Evolutionary conservation across 2,797 vertebrate species (phyloP), one percentile per base, ranked within the genome.

Genomic region (Urosaurus nigricauda): DNA sequence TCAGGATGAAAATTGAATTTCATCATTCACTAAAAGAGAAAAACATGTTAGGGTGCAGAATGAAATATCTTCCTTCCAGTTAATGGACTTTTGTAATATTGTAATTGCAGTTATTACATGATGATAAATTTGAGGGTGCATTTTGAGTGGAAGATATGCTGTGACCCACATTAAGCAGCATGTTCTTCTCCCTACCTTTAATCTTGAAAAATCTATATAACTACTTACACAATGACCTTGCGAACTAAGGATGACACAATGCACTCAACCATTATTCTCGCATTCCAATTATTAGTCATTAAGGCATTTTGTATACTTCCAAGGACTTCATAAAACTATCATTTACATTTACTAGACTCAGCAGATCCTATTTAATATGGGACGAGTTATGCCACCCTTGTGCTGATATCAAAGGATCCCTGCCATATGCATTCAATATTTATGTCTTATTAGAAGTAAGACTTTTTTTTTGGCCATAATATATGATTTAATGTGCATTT

Each of bases 281-380:
- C 85, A 93, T 93, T 91, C 82, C 87, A 89, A 88, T 95, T 89
- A 85, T 88, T 87, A 79, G 37, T 60, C 86, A 91, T 92, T 94
- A 95, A 90, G 81, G 83, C 83, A 92, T 93, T 93, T 91, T 63
- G 11, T 91, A 87, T 83, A 90, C 84, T 94, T 85, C 51, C 71
- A 93, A 73, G 91, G 89, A 93, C 87, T 95, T 95, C 60, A 93
- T 93, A 93, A 95, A 96, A 85, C 4, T 74, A 93, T 86, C 53
- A 93, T 92, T 94, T 94, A 92, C 65, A 93, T 93, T 94, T 93
- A 95, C 90, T 93, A 91, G 35, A 75, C 89, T 88, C 90, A 93
- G 32, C 37, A 92, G 84, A 93, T 90, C 60, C 71, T 63, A 87
- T 86, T 90, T 85, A 63, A 88, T 60, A 87, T 80, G 92, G 92